Evolutionary conservation across 2,113 vertebrate species (phyloP), one percentile per base, ranked within the genome.

Genomic region (Oncorhynchus nerka): DNA sequence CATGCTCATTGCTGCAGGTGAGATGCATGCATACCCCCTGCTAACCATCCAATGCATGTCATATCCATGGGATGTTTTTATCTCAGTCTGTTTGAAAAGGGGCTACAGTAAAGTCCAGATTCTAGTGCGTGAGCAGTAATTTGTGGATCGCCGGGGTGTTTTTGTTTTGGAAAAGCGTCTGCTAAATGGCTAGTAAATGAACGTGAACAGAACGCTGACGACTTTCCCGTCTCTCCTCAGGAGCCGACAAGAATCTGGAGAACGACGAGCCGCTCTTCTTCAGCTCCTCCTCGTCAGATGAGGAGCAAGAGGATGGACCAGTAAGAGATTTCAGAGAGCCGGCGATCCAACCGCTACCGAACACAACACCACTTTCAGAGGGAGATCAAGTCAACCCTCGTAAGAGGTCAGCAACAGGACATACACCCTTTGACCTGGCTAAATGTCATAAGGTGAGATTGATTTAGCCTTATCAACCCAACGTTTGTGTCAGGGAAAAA

Each of bases 1-100:
- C 68, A 93, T 99, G 91, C 96, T 99, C 5, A 91, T 99, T 19
- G 97, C 96, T 77, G 96, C 96, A 81, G 98, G 97, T 98, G 79
- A 69, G 73, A 55, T 19, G 51, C 51, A 55, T 19, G 51, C 51
- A 55, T 55, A 55, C 51, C 51, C 51, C 15, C 51, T 55, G 16
- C 51, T 55, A 55, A 19, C 49, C 51, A 55, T 45, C 39, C 39
- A 45, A 45, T 11, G 9, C 39, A 11, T 11, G 9, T 9, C 2
- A 39, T 39, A 28, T 28, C 2, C 28, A 28, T 28, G 28, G 28
- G 28, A 28, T 28, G 34, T 39, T 39, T 39, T 45, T 45, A 39
- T 39, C 39, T 45, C 39, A 3, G 39, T 45, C 39, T 2, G 51
- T 55, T 55, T 19, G 9, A 45, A 11, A 11, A 11, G 51, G 51